Base-by-base conservation (phyloP, 2,888 invertebrate genomes). In the Drosophila falleni region DNA sequence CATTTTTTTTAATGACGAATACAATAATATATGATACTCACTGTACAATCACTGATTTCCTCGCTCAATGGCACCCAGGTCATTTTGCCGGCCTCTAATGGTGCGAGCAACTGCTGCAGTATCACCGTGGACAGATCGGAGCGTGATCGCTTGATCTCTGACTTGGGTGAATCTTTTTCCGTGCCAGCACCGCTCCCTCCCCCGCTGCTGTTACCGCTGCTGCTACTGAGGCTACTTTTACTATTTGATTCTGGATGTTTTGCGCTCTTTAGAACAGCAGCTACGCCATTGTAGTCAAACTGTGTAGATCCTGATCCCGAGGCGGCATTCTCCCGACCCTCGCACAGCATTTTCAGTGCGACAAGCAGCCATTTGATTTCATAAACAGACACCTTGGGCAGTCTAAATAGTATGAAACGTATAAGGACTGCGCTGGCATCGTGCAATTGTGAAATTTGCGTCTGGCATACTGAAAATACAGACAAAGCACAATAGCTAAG, bases 251-350 rank as follows among this genome's bases (percentile, higher is more conserved):
- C 94, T 8, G 96, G 96, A 80, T 95, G 93, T 90, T 95, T 95
- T 33, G 96, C 95, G 90, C 95, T 95, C 89, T 97, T 97, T 92
- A 98, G 94, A 39, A 96, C 94, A 49, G 96, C 95, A 39, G 96
- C 95, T 78, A 98, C 94, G 39, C 95, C 95, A 55, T 95, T 94
- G 90, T 96, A 94, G 92, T 98, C 98, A 31, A 96, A 94, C 82
- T 88, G 89, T n/a, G 81, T 58, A 9, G 80, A 47, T 0, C 70
- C 78, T 10, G 58, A 23, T 0, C 59, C 72, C 13, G 41, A 51
- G 11, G 74, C 51, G 6, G 64, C 63, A 19, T 62, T 67, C 19
- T 83, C 84, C 9, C 84, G 67, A 5, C 95, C 95, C 65, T 95
- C 95, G 91, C 96, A 96, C 41, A 96, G 92, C 60, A 95, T 95